These are phyloP conservation scores for Polypterus senegalus DNA, from an alignment of 2,113 vertebrate genomes.

Conservation along the genomic window DNA sequence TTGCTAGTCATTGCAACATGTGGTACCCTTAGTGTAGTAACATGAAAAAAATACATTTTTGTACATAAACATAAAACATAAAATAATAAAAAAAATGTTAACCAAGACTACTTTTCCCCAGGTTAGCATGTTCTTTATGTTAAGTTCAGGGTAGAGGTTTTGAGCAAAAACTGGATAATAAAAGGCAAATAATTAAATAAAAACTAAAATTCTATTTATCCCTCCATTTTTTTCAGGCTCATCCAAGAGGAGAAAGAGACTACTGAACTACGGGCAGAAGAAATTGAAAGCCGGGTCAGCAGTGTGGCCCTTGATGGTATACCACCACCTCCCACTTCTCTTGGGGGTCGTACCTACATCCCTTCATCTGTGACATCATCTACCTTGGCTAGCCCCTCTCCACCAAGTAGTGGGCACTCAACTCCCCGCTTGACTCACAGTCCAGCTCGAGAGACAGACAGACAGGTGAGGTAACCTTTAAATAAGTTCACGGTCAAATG, in stretches of 20 bases:
- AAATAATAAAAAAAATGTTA: too few species aligned
- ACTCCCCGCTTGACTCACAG: conserved; percentile 78
- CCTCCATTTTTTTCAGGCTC: conserved; percentile 39
- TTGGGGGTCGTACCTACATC: conserved; percentile 60
- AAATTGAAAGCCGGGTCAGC: conserved; percentile 78
- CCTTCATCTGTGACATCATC: conserved; percentile 81
- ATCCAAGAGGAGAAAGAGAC: conserved; percentile 92
- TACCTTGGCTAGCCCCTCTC: conserved; percentile 78
- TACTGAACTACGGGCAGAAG: conserved; percentile 73
- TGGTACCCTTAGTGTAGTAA: too few species aligned
- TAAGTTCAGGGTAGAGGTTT: too few species aligned
- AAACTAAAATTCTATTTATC: background rate
- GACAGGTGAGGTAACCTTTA: conserved; percentile 57
- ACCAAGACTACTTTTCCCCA: too few species aligned
- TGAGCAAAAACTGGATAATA: too few species aligned
- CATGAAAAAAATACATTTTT: too few species aligned
- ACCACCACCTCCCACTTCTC: conserved; percentile 53
- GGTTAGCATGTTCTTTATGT: too few species aligned
- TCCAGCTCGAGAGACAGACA: conserved; percentile 67
- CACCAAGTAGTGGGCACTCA: conserved; percentile 79
- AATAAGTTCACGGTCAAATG: too few species aligned
- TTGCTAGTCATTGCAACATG: too few species aligned
- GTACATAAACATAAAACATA: too few species aligned
- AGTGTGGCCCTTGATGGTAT: conserved; percentile 67
- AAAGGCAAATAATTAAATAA: too few species aligned